Conservation (phyloP, 2,888 invertebrate species). For the Mystacides longicornis region DNA sequence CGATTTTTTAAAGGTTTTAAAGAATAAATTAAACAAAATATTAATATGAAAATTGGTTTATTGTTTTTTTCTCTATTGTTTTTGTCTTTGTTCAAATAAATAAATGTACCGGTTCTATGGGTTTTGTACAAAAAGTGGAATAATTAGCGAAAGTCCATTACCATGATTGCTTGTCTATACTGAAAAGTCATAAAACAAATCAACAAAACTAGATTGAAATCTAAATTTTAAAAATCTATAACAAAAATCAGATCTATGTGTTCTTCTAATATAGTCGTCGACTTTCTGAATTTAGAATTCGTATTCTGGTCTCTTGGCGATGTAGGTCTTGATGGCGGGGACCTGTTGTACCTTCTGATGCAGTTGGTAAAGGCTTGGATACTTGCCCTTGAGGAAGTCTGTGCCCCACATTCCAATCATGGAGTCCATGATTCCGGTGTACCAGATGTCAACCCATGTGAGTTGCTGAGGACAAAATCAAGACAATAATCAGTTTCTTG, state of each 20-base stretch:
- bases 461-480: constrained; percentile 31
- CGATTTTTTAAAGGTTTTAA: too few relatives aligned
- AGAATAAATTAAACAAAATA: too few relatives aligned
- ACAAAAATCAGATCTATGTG: not conserved
- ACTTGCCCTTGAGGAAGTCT: constrained; percentile 27
- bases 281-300: constrained; percentile 6
- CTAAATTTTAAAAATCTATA: not conserved
- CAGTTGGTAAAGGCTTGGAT: constrained; percentile 28
- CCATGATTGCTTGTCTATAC: not conserved
- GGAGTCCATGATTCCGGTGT: constrained; percentile 37
- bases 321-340: constrained; percentile 31
- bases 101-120: not conserved
- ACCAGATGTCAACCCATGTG: constrained; percentile 40
- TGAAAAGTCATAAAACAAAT: not conserved
- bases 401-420: constrained; percentile 29
- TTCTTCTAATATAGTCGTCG: not conserved
- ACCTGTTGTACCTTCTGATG: constrained; percentile 29
- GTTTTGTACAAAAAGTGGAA: not conserved
- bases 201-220: not conserved
- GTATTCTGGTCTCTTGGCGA: constrained; percentile 29
- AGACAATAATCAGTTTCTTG: too few relatives aligned
- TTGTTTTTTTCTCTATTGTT: not conserved
- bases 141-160: not conserved
- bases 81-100: not conserved
- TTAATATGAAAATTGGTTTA: not conserved